Conservation (phyloP, 2,113 vertebrate species). For the Oncorhynchus mykiss region DNA sequence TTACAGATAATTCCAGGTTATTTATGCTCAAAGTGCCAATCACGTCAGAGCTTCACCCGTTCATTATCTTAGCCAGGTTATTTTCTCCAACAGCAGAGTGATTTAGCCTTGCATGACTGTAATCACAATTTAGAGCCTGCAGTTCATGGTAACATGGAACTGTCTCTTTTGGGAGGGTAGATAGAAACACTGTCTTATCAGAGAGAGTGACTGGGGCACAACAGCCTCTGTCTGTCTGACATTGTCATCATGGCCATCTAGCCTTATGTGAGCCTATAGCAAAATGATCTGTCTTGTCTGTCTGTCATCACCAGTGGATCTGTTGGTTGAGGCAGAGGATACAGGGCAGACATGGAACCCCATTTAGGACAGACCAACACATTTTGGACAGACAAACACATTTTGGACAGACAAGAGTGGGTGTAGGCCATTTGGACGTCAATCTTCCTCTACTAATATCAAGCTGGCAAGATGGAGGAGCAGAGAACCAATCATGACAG, state of each 20-base stretch:
- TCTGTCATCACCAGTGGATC: not conserved
- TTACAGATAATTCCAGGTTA: conserved; percentile 76
- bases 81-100: conserved; percentile 54
- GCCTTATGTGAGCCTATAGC: not conserved
- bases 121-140: conserved; percentile 45
- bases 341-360: no score
- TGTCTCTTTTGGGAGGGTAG: not conserved
- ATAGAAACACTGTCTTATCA: conserved; percentile 13
- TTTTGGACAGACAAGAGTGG: not conserved
- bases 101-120: conserved; percentile 59
- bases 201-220: not conserved
- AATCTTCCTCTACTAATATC: conserved; percentile 39
- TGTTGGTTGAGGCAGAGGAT: not conserved
- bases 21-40: conserved; percentile 73
- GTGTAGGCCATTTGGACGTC: not conserved
- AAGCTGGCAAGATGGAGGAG: conserved; percentile 35
- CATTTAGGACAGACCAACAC: no score
- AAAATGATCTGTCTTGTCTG: not conserved
- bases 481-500: not conserved
- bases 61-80: conserved; percentile 71
- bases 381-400: no score
- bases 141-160: conserved; percentile 18
- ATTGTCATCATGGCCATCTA: not conserved
- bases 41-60: conserved; percentile 61
- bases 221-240: not conserved